Evolutionary conservation across 2,888 invertebrate species (phyloP).

Genomic region (Chydorus sphaericus): DNA sequence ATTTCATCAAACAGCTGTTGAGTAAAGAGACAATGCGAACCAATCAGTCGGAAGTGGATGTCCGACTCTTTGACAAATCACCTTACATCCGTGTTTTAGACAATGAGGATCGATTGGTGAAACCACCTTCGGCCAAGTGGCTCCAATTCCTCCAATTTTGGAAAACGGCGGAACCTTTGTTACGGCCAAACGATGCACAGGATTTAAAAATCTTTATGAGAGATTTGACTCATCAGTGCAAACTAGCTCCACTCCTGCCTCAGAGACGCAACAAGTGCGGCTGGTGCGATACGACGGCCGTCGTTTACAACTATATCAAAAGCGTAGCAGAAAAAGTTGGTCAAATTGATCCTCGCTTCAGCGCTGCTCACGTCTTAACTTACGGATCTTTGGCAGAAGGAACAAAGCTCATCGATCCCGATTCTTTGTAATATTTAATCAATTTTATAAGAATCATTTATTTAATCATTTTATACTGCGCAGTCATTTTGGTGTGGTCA

Average conservation of each 20-base stretch:
- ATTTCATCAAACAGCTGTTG: neutral
- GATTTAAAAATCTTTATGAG: neutral
- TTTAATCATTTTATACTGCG: neutral
- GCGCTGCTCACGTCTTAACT: neutral
- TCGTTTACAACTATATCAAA: neutral
- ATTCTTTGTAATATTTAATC: neutral
- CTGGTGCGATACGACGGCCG: neutral
- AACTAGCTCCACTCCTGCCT: neutral
- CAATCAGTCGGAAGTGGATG: neutral
- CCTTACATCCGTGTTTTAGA: neutral
- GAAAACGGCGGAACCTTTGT: neutral
- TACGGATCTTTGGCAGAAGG: neutral
- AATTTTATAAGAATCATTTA: no score
- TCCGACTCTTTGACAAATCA: neutral
- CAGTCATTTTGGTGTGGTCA: neutral
- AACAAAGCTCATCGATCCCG: neutral
- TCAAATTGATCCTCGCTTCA: neutral
- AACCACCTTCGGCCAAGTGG: neutral
- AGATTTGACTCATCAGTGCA: neutral
- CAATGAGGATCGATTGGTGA: neutral
- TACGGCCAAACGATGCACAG: neutral
- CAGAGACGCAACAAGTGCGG: constrained; percentile 1
- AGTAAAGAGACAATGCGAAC: neutral
- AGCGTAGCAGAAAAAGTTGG: neutral
- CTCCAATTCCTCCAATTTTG: neutral